Conservation (phyloP, 1,140 invertebrate genomes). For the Drosophila equinoxialis region DNA sequence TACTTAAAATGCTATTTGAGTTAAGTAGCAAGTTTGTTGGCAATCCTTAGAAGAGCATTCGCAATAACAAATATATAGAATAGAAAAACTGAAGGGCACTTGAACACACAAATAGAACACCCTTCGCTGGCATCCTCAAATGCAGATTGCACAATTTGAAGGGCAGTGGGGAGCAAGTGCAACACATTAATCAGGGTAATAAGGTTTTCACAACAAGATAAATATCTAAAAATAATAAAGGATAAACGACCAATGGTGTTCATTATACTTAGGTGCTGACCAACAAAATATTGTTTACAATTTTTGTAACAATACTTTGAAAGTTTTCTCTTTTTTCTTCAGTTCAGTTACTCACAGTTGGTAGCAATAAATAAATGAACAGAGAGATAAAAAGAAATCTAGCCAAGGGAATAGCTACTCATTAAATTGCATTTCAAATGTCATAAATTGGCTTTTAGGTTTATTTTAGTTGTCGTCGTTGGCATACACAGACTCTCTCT, state of each 20-base stretch:
- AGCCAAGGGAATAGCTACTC: constrained; percentile 26
- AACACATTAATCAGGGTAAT: constrained; percentile 38
- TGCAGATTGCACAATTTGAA: constrained; percentile 5
- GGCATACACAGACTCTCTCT: constrained; percentile 1
- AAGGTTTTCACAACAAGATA: constrained; percentile 75
- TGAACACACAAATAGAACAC: neutral
- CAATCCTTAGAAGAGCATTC: neutral
- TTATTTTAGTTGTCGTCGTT: constrained; percentile 36
- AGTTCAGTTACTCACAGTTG: neutral
- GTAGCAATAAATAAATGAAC: constrained; percentile 1
- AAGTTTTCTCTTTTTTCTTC: neutral
- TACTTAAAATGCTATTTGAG: constrained; percentile 1
- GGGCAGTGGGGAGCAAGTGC: neutral
- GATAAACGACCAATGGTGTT: constrained; percentile 2
- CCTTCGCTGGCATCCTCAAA: neutral
- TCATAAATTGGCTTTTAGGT: constrained; percentile 51
- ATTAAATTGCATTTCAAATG: constrained; percentile 35
- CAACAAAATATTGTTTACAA: neutral
- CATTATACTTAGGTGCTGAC: neutral
- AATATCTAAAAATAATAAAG: constrained; percentile 61
- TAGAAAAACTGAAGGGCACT: neutral
- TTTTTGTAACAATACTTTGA: neutral
- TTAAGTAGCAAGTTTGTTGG: constrained; percentile 8
- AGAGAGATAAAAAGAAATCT: constrained; percentile 18
- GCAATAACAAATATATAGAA: neutral